Base-by-base conservation (phyloP, 2,888 invertebrate genomes). In the Mallateleia sp. region DNA sequence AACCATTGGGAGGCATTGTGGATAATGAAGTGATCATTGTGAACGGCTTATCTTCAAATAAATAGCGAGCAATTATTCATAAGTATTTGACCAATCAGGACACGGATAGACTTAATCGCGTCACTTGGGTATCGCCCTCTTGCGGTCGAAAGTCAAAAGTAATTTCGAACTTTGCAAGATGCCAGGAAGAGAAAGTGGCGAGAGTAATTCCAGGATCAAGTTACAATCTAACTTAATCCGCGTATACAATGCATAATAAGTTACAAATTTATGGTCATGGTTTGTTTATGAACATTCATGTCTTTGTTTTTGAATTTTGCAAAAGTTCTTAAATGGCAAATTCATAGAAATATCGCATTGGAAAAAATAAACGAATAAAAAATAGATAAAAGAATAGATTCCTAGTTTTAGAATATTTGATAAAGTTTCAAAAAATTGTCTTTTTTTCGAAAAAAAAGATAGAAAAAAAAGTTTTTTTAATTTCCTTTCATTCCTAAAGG, bases 281-380 rank as follows among this genome's bases (percentile, higher is more conserved):
- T 28, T 28, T 28, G 28, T 4, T 8, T 28, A 28, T 28, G 94
- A 99, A 99, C 0, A n/a, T n/a, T n/a, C n/a, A n/a, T n/a, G n/a
- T n/a, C n/a, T n/a, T n/a, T n/a, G n/a, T n/a, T n/a, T n/a, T n/a
- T n/a, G n/a, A n/a, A n/a, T n/a, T n/a, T n/a, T n/a, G n/a, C n/a
- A n/a, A n/a, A n/a, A n/a, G n/a, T n/a, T n/a, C n/a, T n/a, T n/a
- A n/a, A n/a, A n/a, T n/a, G n/a, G n/a, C n/a, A n/a, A n/a, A n/a
- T n/a, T n/a, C n/a, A n/a, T n/a, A n/a, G n/a, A n/a, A n/a, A n/a
- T n/a, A n/a, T n/a, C n/a, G n/a, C n/a, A n/a, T n/a, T n/a, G n/a
- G n/a, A n/a, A n/a, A n/a, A n/a, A n/a, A n/a, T n/a, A n/a, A n/a
- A n/a, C n/a, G n/a, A n/a, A n/a, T n/a, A n/a, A n/a, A n/a, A n/a